Conservation (phyloP, 2,797 vertebrate species). For the Micrastur ruficollis region DNA sequence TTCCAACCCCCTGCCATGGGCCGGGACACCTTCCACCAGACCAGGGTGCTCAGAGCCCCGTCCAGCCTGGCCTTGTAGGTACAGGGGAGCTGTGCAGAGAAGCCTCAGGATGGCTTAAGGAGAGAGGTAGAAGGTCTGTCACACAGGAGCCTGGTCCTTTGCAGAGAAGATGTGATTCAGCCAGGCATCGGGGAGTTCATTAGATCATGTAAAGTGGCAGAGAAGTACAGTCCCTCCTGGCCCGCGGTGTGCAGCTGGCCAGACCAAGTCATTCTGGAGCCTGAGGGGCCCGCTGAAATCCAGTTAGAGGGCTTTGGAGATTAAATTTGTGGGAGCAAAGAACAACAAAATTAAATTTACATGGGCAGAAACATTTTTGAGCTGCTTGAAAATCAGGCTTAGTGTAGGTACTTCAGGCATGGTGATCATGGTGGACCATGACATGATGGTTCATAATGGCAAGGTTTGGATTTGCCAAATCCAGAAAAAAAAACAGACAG, state of each 20-base stretch:
- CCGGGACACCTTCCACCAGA: too few relatives aligned
- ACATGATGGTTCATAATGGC: not conserved
- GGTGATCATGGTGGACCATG: not conserved
- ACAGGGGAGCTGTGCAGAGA: not conserved
- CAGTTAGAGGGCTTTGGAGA: not conserved
- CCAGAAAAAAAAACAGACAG: not conserved
- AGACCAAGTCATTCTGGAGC: not conserved
- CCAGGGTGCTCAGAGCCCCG: too few relatives aligned
- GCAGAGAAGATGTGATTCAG: not conserved
- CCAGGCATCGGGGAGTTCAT: not conserved
- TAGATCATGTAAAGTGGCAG: fast-evolving
- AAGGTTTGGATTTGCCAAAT: not conserved
- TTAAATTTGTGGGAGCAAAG: conserved; percentile 9
- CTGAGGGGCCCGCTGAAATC: not conserved
- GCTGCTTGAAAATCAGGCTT: not conserved
- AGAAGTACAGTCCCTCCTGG: not conserved
- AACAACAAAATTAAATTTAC: not conserved
- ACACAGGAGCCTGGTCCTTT: not conserved
- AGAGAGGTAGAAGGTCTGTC: not conserved
- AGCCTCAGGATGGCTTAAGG: not conserved
- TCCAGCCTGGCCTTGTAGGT: not conserved
- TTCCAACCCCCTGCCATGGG: too few relatives aligned
- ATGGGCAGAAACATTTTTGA: not conserved
- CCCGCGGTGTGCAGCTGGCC: not conserved
- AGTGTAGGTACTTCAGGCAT: not conserved